phyloP scores from a whole-genome alignment of 2,797 vertebrate species.

The Halcyon leucocephala region DNA sequence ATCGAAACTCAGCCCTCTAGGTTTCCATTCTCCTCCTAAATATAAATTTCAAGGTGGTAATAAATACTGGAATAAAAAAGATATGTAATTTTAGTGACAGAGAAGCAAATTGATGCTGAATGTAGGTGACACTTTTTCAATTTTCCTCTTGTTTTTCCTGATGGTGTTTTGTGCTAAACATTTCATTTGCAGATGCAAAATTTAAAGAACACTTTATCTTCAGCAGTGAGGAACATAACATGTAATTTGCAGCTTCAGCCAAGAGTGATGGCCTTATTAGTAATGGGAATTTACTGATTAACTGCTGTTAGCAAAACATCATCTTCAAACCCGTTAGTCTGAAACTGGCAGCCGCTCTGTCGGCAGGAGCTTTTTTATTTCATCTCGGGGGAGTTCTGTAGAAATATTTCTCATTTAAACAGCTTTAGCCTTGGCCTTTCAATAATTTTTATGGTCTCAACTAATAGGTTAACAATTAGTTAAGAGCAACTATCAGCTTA shows the following conservation, averaged over 20 bases:
- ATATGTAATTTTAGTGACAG: conserved; percentile 39
- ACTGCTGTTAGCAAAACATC: conserved; percentile 79
- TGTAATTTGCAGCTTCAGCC: conserved; percentile 73
- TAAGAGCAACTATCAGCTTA: conserved; percentile 69
- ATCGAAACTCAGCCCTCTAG: background rate
- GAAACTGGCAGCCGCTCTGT: conserved; percentile 54
- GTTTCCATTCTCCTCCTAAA: background rate
- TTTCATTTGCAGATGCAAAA: conserved; percentile 62
- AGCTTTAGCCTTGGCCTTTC: conserved; percentile 71
- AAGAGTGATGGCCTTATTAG: conserved; percentile 80
- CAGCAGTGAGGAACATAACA: conserved; percentile 64
- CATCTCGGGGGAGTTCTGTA: conserved; percentile 48
- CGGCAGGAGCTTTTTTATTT: conserved; percentile 40
- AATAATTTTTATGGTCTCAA: conserved; percentile 70
- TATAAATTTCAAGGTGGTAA: conserved; percentile 11
- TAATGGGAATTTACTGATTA: conserved; percentile 79
- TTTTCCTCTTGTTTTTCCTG: conserved; percentile 55
- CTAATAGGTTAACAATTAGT: conserved; percentile 78
- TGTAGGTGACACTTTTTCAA: conserved; percentile 41
- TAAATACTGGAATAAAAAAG: background rate
- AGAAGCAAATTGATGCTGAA: conserved; percentile 43
- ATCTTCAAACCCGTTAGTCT: conserved; percentile 69
- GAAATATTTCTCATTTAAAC: conserved; percentile 75
- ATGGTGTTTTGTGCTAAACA: conserved; percentile 51
- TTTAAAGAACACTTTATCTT: conserved; percentile 69